Evolutionary conservation across 2,113 vertebrate genomes (phyloP).

Genomic region (Etheostoma spectabile): DNA sequence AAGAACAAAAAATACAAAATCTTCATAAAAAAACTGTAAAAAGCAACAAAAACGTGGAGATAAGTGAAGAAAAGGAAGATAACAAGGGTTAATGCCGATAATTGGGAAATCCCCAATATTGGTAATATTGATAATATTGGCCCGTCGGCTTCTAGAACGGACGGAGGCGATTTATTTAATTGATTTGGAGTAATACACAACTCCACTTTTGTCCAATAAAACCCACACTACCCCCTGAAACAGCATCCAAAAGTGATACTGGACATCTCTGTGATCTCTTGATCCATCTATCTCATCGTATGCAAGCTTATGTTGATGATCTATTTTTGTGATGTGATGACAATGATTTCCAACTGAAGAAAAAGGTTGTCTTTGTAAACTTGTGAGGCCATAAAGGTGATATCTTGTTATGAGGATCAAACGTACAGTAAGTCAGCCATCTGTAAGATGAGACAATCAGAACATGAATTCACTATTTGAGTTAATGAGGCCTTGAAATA

Average conservation of each 20-base stretch:
- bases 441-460: slow-evolving; percentile 15
- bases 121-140: too few relatives aligned
- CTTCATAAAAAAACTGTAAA: too few relatives aligned
- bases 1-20: too few relatives aligned
- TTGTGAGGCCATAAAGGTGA: background rate
- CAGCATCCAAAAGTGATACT: background rate
- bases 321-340: background rate
- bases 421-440: slow-evolving; percentile 9
- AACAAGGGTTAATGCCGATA: too few relatives aligned
- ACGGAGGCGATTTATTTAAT: slow-evolving; percentile 57
- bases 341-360: background rate
- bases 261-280: background rate
- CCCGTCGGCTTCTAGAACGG: too few relatives aligned
- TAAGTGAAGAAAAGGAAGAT: too few relatives aligned
- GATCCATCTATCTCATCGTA: background rate
- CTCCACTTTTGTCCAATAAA: slow-evolving; percentile 22
- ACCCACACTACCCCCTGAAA: slow-evolving; percentile 10
- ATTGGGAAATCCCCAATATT: too few relatives aligned
- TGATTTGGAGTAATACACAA: slow-evolving; percentile 48
- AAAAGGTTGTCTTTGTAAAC: background rate
- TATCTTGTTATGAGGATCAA: slow-evolving; percentile 13
- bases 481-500: slow-evolving; percentile 16
- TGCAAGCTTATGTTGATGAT: background rate
- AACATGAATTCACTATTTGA: slow-evolving; percentile 26
- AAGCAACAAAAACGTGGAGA: too few relatives aligned